Evolutionary conservation across 2,888 invertebrate species (phyloP).

Genomic region (Graphium colonna): DNA sequence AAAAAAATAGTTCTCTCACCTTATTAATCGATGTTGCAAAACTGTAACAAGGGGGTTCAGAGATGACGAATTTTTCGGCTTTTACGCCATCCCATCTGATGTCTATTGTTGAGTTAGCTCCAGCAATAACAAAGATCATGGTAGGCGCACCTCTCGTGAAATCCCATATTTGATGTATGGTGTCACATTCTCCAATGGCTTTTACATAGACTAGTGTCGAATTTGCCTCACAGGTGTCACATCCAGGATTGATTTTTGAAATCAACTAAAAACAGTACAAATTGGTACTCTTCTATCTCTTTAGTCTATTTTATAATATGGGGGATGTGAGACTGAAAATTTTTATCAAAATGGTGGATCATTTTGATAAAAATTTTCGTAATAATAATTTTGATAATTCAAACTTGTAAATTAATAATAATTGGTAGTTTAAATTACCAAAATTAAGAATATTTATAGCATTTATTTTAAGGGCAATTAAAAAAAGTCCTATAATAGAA

Average conservation of each 20-base stretch:
- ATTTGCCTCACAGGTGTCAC: conserved; percentile 43
- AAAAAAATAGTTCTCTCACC: too few relatives aligned
- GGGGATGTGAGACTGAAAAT: too few relatives aligned
- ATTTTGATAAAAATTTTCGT: too few relatives aligned
- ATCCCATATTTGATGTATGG: conserved; percentile 84
- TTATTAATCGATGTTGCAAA: conserved; percentile 82
- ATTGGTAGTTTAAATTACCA: too few relatives aligned
- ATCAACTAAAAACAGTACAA: conserved; percentile 48
- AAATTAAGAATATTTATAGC: too few relatives aligned
- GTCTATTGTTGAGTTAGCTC: conserved; percentile 59
- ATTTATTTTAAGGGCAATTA: too few relatives aligned
- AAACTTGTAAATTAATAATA: too few relatives aligned
- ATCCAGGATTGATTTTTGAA: conserved; percentile 57
- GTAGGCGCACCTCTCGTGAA: conserved; percentile 80
- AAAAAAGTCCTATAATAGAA: too few relatives aligned
- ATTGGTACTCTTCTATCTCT: too few relatives aligned
- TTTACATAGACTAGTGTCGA: conserved; percentile 72
- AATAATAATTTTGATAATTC: too few relatives aligned
- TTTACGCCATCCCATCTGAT: conserved; percentile 70
- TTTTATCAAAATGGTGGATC: too few relatives aligned
- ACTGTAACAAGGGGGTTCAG: conserved; percentile 71
- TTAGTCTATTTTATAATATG: too few relatives aligned
- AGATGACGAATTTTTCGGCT: conserved; percentile 56
- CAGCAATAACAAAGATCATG: conserved; percentile 75
- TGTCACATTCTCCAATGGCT: conserved; percentile 79